Base-by-base conservation (phyloP, 1,140 invertebrate species). In the Tetragonula clypearis region DNA sequence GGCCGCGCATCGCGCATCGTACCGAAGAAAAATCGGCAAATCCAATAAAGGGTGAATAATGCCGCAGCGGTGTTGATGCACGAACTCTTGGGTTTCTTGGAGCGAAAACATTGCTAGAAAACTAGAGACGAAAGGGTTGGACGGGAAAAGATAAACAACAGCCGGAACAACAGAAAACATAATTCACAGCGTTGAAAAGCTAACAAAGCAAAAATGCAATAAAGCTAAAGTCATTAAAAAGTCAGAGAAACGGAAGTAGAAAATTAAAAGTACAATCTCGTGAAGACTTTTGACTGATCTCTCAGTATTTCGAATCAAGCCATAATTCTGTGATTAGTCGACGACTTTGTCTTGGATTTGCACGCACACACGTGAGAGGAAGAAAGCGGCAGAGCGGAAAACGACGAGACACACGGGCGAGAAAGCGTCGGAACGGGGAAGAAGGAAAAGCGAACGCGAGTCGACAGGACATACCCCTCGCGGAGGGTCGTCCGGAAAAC, bases 11-110 rank as follows among this genome's bases (percentile, higher is more conserved):
- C 87, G 74, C 69, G 79, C 62, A 66, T 58, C 87, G 68, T 79
- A 74, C 66, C 73, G 86, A 55, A 30, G 62, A 88, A 90, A 88
- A 93, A 93, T 93, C 91, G 90, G 76, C 82, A 87, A 92, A 92
- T 92, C 84, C 85, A 93, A 92, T 93, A 93, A 92, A 93, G 87
- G 78, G 89, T 93, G 92, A 93, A 91, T 93, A 92, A 93, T 93
- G 92, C 72, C 72, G 85, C 66, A 76, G 30, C 53, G 56, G 53
- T 68, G 78, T 86, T 85, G 84, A 88, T 87, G 89, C 82, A 80
- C 76, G 77, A 85, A 86, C 82, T 82, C 74, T 53, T 75, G 66
- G 66, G 49, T 78, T 53, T 19, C 60, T 30, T 21, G 76, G 53
- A 30, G 60, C 55, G 60, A 78, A n/a, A 53, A 65, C 49, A 26